Base-by-base conservation (phyloP, 37 sponge, comb jelly and placozoan species). In the Chondrilla cf. caribensis region DNA sequence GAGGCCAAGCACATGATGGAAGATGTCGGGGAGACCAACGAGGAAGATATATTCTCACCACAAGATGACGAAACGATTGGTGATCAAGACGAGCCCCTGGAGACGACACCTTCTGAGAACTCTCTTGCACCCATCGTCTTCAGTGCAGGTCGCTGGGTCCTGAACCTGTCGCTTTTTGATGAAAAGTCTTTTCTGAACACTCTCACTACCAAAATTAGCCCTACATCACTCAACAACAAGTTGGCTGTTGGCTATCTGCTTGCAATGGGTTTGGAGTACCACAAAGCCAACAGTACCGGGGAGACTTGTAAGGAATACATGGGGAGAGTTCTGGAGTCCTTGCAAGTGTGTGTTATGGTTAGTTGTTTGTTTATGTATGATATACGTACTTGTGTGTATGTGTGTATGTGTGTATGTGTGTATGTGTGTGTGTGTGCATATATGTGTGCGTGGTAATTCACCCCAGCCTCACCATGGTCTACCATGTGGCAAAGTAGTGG, bases 221-320 rank as follows among this genome's bases (percentile, higher is more conserved):
- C 79, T 11, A 35, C 1, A 15, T 73, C 76, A 2, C 76, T 73
- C 76, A 39, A 22, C 43, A 73, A 72, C 72, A 77, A 87, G 79
- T 78, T 92, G 65, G 86, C 83, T 59, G 85, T 89, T 22, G 79
- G 89, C 6, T 82, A 78, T 62, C 43, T 79, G 35, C 83, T 92
- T 41, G 83, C 86, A 9, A 78, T 86, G 89, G 86, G 90, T 60
- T 54, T 81, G 9, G 86, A 86, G 54, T 82, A 88, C 38, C 41
- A 59, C 65, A 57, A 58, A 64, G n/a, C 80, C 76, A 70, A 82
- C 79, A 24, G 55, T 43, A 22, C 68, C 51, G 8, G 29, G 79
- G 68, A 67, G 9, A 73, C 24, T 1, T n/a, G 41, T 39, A 37
- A 32, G 24, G 76, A 14, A 0, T 42, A 9, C 44, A 37, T 73